These are phyloP conservation scores for Cyprinodon variegatus DNA, from an alignment of 2,113 vertebrate species.

Conservation along the genomic window DNA sequence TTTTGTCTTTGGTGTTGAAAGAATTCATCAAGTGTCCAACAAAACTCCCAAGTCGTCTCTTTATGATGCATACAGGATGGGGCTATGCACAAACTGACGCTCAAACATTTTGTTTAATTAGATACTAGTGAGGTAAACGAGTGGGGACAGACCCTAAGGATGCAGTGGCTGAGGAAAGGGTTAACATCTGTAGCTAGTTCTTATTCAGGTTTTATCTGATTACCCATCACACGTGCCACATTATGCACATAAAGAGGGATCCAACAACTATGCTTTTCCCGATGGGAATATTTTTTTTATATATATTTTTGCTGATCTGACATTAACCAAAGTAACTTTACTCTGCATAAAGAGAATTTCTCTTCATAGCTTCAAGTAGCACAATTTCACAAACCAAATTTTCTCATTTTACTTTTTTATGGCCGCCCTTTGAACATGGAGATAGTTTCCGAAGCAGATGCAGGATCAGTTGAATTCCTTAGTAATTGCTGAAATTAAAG, in stretches of 20 bases:
- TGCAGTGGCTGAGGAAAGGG: too few species aligned
- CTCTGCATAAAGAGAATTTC: not conserved
- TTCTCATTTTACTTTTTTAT: too few species aligned
- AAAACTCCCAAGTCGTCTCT: constrained; percentile 9
- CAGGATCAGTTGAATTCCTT: too few species aligned
- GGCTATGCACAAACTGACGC: too few species aligned
- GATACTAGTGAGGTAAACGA: too few species aligned
- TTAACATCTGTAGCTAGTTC: too few species aligned
- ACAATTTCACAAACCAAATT: too few species aligned
- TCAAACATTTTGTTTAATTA: too few species aligned
- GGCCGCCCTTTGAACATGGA: too few species aligned
- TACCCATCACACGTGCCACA: not conserved
- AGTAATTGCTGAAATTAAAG: too few species aligned
- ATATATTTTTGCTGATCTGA: not conserved
- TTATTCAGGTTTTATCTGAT: not conserved
- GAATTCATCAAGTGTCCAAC: constrained; percentile 46
- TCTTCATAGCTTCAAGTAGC: not conserved
- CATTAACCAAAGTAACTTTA: not conserved
- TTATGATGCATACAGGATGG: not conserved
- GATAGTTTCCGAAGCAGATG: too few species aligned
- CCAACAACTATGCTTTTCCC: not conserved
- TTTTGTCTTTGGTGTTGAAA: constrained; percentile 58
- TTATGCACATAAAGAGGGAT: not conserved
- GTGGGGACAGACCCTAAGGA: too few species aligned
- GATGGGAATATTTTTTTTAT: not conserved